Conservation (phyloP, 2,888 invertebrate species). For the Tetanocera ferruginea region DNA sequence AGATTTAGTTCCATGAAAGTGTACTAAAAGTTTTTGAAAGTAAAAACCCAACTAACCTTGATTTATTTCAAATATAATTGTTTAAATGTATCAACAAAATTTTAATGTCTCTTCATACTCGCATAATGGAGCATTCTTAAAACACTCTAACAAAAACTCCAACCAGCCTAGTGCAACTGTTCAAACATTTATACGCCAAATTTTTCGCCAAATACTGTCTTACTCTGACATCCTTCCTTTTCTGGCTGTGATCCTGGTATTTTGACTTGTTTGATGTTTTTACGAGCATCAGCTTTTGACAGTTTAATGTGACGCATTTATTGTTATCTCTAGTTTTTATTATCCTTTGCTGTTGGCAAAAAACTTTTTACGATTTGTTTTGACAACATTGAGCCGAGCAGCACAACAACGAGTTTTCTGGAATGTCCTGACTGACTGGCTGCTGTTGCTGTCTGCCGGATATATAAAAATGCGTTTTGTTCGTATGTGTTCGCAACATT, state of each 20-base stretch:
- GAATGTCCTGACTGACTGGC: not conserved
- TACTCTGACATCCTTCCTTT: slow-evolving; percentile 42
- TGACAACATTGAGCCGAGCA: not conserved
- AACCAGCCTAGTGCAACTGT: not conserved
- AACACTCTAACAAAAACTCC: not conserved
- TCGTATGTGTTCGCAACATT: not conserved
- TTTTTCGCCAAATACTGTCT: not conserved
- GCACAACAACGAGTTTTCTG: not conserved
- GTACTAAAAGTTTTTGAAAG: too few relatives aligned
- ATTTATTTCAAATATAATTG: too few relatives aligned
- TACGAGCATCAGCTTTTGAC: slow-evolving; percentile 65
- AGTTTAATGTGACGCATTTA: slow-evolving; percentile 63
- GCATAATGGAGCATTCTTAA: not conserved
- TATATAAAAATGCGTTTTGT: slow-evolving; percentile 26
- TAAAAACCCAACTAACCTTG: too few relatives aligned
- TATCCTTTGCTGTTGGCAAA: not conserved
- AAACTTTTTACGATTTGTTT: not conserved
- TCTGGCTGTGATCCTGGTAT: slow-evolving; percentile 62
- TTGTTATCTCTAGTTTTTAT: slow-evolving; percentile 49
- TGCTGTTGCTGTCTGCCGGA: slow-evolving; percentile 7
- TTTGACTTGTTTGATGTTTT: slow-evolving; percentile 67
- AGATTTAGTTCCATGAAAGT: too few relatives aligned
- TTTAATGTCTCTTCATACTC: not conserved
- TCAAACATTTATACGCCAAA: not conserved
- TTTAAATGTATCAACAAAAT: too few relatives aligned